These are phyloP conservation scores for Tigriopus californicus DNA, from an alignment of 2,888 invertebrate genomes.

Conservation along the genomic window DNA sequence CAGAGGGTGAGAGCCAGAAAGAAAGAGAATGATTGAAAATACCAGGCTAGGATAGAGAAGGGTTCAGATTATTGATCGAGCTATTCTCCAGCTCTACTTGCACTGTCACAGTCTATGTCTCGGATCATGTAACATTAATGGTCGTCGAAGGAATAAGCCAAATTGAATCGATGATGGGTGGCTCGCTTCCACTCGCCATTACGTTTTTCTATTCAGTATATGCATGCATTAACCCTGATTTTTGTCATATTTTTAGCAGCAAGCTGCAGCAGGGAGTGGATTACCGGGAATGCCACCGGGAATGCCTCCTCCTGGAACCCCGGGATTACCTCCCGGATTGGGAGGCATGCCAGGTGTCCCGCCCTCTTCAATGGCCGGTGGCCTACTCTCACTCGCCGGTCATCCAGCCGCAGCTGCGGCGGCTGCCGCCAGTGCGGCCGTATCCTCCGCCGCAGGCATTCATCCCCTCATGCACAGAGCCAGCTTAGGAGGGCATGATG, in stretches of 20 bases:
- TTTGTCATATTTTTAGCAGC: slow-evolving; percentile 29
- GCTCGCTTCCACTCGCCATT: too few relatives aligned
- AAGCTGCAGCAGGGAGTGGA: slow-evolving; percentile 29
- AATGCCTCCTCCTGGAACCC: slow-evolving; percentile 30
- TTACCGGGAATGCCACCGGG: slow-evolving; percentile 18
- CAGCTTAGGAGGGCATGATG: slow-evolving; percentile 17
- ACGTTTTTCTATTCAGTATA: too few relatives aligned
- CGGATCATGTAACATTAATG: too few relatives aligned
- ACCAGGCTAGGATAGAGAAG: too few relatives aligned
- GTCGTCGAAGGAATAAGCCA: too few relatives aligned
- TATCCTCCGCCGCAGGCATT: slow-evolving; percentile 24
- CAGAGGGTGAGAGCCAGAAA: too few relatives aligned
- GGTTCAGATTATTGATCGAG: too few relatives aligned
- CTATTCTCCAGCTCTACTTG: too few relatives aligned
- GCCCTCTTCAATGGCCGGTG: slow-evolving; percentile 2
- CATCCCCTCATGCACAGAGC: slow-evolving; percentile 10
- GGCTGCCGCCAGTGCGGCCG: slow-evolving; percentile 29
- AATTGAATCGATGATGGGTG: too few relatives aligned
- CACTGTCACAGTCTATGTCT: too few relatives aligned
- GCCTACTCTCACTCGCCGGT: slow-evolving; percentile 10
- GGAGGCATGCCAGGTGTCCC: slow-evolving; percentile 34
- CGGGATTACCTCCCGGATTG: slow-evolving; percentile 46
- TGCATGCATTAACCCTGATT: not conserved
- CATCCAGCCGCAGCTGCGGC: slow-evolving; percentile 31
- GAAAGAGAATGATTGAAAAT: too few relatives aligned